phyloP scores from a whole-genome alignment of 2,113 vertebrate species.

The Pseudopipra pipra region DNA sequence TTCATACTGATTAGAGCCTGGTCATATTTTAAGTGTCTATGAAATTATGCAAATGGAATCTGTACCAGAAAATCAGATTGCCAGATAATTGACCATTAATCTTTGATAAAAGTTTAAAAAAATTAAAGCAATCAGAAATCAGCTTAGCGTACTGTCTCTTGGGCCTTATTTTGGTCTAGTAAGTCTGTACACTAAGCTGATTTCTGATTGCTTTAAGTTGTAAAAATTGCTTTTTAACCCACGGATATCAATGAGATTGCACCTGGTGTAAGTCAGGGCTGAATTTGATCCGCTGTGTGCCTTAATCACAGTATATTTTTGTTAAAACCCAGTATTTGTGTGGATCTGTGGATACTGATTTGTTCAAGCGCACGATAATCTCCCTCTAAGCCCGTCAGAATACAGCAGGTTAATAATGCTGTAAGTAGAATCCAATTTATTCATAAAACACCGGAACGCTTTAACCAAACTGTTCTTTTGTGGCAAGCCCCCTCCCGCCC shows the following conservation, averaged over 20 bases:
- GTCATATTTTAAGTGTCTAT: conserved; percentile 65
- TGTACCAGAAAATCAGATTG: conserved; percentile 67
- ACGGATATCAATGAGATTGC: conserved; percentile 64
- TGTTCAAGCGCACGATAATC: conserved; percentile 56
- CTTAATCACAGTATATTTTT: conserved; percentile 69
- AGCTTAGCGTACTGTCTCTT: conserved; percentile 49
- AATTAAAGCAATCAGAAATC: conserved; percentile 64
- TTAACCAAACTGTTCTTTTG: conserved; percentile 69
- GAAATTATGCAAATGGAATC: conserved; percentile 69
- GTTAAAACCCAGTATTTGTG: conserved; percentile 61
- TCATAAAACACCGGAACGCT: conserved; percentile 62
- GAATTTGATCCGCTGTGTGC: conserved; percentile 49
- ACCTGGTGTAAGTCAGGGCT: conserved; percentile 52
- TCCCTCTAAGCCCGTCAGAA: conserved; percentile 62
- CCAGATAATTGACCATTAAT: conserved; percentile 68
- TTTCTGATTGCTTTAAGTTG: conserved; percentile 70
- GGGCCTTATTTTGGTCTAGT: conserved; percentile 62
- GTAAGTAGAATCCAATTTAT: conserved; percentile 70
- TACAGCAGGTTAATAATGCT: conserved; percentile 65
- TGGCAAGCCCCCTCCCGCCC: not conserved
- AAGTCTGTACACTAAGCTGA: conserved; percentile 64
- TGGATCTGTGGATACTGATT: conserved; percentile 63
- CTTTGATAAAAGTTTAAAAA: conserved; percentile 69
- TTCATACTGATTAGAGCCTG: conserved; percentile 58
- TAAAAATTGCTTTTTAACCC: conserved; percentile 65